phyloP scores from a whole-genome alignment of 2,888 invertebrate genomes.

The Pandemis corylana region DNA sequence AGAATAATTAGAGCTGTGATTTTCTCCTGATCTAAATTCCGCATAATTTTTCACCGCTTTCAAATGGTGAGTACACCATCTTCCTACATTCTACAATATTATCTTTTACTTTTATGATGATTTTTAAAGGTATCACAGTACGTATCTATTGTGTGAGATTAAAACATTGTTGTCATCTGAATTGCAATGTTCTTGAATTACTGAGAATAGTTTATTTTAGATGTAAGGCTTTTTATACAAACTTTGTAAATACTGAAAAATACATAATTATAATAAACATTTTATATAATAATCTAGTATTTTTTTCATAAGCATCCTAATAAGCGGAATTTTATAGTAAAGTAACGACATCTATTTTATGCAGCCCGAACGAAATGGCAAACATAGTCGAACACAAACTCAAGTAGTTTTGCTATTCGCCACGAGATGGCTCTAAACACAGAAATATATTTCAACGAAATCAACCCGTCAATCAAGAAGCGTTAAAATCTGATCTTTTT shows the following conservation, averaged over 20 bases:
- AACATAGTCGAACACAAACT: not conserved
- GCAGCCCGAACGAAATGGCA: no score
- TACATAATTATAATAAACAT: slow-evolving; percentile 7
- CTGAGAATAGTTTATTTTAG: slow-evolving; percentile 1
- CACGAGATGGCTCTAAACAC: slow-evolving; percentile 8
- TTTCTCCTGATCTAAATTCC: no score
- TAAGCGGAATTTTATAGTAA: not conserved
- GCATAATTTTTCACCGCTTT: no score
- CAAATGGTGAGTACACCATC: no score
- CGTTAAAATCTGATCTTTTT: no score
- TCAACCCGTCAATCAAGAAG: no score
- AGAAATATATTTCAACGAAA: not conserved
- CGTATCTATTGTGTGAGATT: not conserved
- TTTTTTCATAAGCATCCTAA: no score
- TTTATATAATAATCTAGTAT: no score
- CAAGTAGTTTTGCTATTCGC: slow-evolving; percentile 7
- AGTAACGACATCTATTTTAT: slow-evolving; percentile 5
- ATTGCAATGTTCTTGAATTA: not conserved
- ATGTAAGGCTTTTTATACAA: not conserved
- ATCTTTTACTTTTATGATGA: not conserved
- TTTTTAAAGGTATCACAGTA: not conserved
- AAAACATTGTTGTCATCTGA: not conserved
- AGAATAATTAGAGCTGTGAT: no score
- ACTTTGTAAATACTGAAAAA: slow-evolving; percentile 36
- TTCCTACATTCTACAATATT: not conserved